These are phyloP conservation scores for Pseudomyrmex gracilis DNA, from an alignment of 1,140 invertebrate species.

Conservation along the genomic window DNA sequence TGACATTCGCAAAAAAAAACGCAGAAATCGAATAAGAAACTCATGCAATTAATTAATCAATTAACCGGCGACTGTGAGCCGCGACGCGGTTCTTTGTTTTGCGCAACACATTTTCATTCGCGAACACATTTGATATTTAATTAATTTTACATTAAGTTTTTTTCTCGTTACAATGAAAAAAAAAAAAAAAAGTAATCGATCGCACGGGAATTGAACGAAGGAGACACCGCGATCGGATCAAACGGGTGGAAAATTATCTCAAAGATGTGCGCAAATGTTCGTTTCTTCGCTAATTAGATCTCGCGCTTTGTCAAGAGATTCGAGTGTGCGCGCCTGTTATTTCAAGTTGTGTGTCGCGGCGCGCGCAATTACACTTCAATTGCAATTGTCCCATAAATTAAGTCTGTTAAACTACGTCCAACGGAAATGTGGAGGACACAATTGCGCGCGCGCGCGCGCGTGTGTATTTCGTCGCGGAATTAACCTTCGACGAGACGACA, in stretches of 20 bases:
- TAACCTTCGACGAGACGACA: neutral
- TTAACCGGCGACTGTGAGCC: no score
- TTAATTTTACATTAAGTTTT: neutral
- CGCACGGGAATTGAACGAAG: no score
- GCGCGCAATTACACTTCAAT: constrained; percentile 11
- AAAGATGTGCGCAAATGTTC: no score
- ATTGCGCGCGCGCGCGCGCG: no score
- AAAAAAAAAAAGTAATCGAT: no score
- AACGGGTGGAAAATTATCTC: no score
- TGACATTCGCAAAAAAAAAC: neutral
- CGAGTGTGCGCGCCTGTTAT: neutral
- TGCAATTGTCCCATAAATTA: constrained; percentile 44
- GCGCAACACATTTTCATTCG: no score
- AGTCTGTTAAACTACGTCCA: constrained; percentile 16
- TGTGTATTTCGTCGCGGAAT: neutral
- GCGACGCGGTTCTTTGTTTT: no score
- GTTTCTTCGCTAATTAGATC: neutral
- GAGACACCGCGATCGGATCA: no score
- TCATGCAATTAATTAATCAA: no score
- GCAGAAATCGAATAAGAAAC: no score
- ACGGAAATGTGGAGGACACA: constrained; percentile 36
- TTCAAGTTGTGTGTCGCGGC: constrained; percentile 9
- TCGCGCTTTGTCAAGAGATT: constrained; percentile 1
- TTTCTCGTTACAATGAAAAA: neutral
- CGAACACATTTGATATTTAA: no score